Conservation (phyloP, 2,888 invertebrate genomes). For the Leucozona laternaria region DNA sequence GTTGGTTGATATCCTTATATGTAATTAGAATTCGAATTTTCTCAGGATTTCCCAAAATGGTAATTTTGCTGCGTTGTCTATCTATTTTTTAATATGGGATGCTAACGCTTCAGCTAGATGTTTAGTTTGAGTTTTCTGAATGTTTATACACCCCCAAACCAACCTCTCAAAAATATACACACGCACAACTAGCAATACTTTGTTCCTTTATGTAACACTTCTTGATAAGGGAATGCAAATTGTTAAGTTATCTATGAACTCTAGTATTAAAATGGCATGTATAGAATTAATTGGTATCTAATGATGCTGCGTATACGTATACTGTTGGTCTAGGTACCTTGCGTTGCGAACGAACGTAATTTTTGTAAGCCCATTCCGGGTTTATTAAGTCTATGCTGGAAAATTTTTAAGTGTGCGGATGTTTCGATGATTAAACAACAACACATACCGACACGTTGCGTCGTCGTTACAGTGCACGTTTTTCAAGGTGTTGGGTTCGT, state of each 20-base stretch:
- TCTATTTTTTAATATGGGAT: background rate
- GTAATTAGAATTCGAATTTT: constrained; percentile 9
- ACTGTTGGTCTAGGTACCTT: background rate
- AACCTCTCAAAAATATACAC: background rate
- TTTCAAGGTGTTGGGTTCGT: background rate
- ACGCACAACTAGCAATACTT: background rate
- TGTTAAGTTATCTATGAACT: constrained; percentile 42
- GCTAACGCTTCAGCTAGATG: background rate
- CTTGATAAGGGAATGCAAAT: constrained; percentile 11
- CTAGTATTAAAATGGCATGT: constrained; percentile 38
- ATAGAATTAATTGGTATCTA: constrained; percentile 25
- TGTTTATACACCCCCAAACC: background rate
- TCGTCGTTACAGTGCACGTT: background rate
- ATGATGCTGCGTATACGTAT: background rate
- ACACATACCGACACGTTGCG: background rate
- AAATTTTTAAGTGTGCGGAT: background rate
- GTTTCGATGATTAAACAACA: constrained; percentile 7
- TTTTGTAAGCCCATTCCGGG: background rate
- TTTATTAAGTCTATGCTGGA: background rate
- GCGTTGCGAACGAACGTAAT: background rate
- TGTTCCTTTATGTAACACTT: background rate
- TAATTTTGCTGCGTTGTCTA: background rate
- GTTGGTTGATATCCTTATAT: constrained; percentile 3
- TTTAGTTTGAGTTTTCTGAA: background rate
- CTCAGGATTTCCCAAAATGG: background rate